A percentile compares a stretch with the other conserved stretches of the same genome.
Evolutionary conservation across 1,140 invertebrate species (phyloP).

Genomic region (Hesperophylax magnus): DNA sequence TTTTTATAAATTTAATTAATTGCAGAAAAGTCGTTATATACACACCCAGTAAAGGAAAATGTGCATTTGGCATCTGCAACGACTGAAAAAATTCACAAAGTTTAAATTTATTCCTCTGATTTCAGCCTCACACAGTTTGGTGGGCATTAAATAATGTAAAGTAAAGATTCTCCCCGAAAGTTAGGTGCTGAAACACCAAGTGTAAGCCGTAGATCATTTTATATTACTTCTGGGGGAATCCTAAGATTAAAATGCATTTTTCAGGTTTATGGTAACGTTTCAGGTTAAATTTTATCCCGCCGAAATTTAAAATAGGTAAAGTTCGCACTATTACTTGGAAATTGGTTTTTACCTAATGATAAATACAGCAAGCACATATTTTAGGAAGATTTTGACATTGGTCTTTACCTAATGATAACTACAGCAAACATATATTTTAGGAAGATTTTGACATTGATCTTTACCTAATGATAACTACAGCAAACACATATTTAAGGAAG

Average conservation of each 20-base stretch:
- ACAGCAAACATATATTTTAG: too few species aligned
- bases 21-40: too few species aligned
- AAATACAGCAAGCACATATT: too few species aligned
- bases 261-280: conserved; percentile 21
- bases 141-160: conserved; percentile 29
- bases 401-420: too few species aligned
- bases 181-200: conserved; percentile 47
- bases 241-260: conserved; percentile 43
- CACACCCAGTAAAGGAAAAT: too few species aligned
- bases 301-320: neutral
- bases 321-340: neutral
- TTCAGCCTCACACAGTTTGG: conserved; percentile 30
- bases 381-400: too few species aligned
- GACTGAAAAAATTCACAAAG: conserved; percentile 12
- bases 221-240: conserved; percentile 44
- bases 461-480: too few species aligned
- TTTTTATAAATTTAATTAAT: too few species aligned
- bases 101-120: conserved; percentile 27
- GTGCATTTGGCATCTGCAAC: too few species aligned
- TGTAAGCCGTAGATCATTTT: conserved; percentile 47
- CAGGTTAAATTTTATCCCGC: conserved; percentile 13
- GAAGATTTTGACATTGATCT: too few species aligned
- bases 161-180: conserved; percentile 41
- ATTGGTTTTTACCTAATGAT: too few species aligned
- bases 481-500: too few species aligned